Conservation (phyloP, 2,888 invertebrate species). For the Harpalus rubripes region DNA sequence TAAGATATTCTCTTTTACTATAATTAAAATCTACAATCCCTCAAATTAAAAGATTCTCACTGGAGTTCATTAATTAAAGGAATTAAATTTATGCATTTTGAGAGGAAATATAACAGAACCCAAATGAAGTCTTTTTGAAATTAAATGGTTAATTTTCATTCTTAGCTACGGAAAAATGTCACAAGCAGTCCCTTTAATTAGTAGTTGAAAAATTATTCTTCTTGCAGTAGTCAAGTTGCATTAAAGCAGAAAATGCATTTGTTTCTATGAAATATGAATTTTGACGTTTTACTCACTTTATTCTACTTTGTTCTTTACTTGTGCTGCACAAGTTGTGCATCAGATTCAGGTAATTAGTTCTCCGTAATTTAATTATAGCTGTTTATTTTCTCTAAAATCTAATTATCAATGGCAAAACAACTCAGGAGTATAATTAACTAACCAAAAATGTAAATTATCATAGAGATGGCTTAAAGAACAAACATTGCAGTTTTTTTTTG, state of each 20-base stretch:
- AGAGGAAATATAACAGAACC: conserved; percentile 43
- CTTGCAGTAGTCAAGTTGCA: conserved; percentile 22
- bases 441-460: too few relatives aligned
- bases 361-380: not conserved
- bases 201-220: conserved; percentile 25
- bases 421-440: too few relatives aligned
- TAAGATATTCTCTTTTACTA: not conserved
- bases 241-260: conserved; percentile 22
- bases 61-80: conserved; percentile 36
- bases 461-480: too few relatives aligned
- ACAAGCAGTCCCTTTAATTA: conserved; percentile 44
- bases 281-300: conserved; percentile 29
- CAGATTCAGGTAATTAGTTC: not conserved
- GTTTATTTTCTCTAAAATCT: not conserved
- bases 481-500: too few relatives aligned
- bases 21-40: conserved; percentile 6
- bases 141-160: conserved; percentile 51
- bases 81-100: conserved; percentile 48
- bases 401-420: not conserved
- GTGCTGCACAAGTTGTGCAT: conserved; percentile 1
- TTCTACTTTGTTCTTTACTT: conserved; percentile 9
- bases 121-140: conserved; percentile 46
- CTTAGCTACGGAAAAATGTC: conserved; percentile 44
- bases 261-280: conserved; percentile 42
- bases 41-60: conserved; percentile 28